Conservation (phyloP, 1,140 invertebrate species). For the Bombus polaris region DNA sequence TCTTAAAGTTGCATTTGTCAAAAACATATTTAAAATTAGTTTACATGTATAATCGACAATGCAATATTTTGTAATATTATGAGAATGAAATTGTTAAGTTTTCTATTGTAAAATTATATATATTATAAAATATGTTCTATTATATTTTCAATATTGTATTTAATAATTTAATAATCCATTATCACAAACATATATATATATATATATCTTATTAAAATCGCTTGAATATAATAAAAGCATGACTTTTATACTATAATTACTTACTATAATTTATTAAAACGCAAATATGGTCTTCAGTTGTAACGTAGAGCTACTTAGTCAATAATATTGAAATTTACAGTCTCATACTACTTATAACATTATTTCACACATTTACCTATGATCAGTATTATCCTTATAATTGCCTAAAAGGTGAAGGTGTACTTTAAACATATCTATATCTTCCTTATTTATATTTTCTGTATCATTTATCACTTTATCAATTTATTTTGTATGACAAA, state of each 20-base stretch:
- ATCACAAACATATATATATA: neutral
- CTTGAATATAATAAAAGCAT: neutral
- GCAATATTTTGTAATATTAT: neutral
- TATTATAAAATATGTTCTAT: slow-evolving; percentile 39
- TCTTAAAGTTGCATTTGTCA: neutral
- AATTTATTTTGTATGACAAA: neutral
- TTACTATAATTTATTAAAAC: neutral
- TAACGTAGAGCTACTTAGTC: neutral
- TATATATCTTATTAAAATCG: neutral
- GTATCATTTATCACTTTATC: neutral
- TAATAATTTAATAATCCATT: slow-evolving; percentile 5
- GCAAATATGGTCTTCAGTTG: neutral
- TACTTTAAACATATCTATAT: neutral
- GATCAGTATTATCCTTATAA: too few relatives aligned
- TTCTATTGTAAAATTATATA: slow-evolving; percentile 17
- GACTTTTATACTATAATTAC: neutral
- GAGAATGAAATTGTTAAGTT: neutral
- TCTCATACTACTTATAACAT: too few relatives aligned
- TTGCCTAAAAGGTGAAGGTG: too few relatives aligned
- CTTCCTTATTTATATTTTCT: neutral
- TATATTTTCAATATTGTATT: slow-evolving; percentile 6
- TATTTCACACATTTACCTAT: too few relatives aligned
- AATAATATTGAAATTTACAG: neutral
- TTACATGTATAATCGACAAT: neutral
- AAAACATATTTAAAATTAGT: neutral